Evolutionary conservation across 2,888 invertebrate species (phyloP).

Genomic region (Scelioninae gen. 1): DNA sequence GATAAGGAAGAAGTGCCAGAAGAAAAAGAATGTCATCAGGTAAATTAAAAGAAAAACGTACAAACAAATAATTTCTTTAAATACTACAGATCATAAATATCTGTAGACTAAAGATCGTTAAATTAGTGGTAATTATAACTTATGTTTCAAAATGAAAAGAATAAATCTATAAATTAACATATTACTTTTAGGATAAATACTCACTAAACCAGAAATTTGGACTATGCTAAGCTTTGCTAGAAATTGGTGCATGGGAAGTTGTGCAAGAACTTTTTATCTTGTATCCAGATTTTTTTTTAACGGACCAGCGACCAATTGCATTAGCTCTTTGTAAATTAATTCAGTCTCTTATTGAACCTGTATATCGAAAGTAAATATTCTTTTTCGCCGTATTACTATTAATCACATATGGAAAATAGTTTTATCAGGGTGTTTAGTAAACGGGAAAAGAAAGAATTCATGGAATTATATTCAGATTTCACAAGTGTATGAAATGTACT

Average conservation of each 20-base stretch:
- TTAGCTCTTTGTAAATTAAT: constrained; percentile 91
- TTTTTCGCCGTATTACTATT: background rate
- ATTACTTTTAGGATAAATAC: constrained; percentile 83
- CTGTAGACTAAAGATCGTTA: too few species aligned
- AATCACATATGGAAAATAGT: too few species aligned
- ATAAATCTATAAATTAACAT: constrained; percentile 1
- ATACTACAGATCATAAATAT: too few species aligned
- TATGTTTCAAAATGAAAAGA: too few species aligned
- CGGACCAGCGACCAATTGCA: constrained; percentile 92
- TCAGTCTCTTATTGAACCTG: constrained; percentile 93
- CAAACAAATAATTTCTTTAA: too few species aligned
- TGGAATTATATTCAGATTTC: too few species aligned
- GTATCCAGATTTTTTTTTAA: constrained; percentile 92
- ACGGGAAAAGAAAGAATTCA: too few species aligned
- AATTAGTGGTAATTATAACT: too few species aligned
- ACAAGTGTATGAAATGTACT: too few species aligned
- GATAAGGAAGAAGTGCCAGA: constrained; percentile 89
- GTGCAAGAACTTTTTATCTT: constrained; percentile 91
- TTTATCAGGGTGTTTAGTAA: too few species aligned
- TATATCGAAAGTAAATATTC: constrained; percentile 90
- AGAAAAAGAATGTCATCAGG: constrained; percentile 89
- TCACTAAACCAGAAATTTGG: constrained; percentile 96
- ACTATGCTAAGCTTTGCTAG: constrained; percentile 93
- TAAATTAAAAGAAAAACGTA: background rate
- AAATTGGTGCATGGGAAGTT: constrained; percentile 95